Base-by-base conservation (phyloP, 2,113 vertebrate species). In the Carollia perspicillata region DNA sequence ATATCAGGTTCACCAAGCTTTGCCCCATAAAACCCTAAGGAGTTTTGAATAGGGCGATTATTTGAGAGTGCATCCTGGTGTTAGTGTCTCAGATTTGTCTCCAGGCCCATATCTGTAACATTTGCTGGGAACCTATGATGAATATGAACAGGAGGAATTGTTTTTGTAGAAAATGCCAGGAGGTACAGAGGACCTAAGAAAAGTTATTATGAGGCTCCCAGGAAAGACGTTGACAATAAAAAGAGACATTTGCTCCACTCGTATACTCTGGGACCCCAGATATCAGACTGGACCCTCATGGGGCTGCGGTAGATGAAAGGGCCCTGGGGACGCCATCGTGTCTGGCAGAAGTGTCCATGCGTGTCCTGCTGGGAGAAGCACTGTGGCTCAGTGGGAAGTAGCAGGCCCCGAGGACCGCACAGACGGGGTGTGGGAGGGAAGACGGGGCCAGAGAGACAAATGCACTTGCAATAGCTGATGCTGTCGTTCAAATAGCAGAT, bases 1-100 rank as follows among this genome's bases (percentile, higher is more conserved):
- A 20, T 63, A 9, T 37, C 42, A 66, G n/a, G 17, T 42, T 53
- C 3, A 28, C 37, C 53, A 86, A 55, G 49, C 20, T 86, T 58
- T 83, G 60, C 11, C 26, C 44, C 55, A 37, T 42, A 35, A 90
- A 65, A 44, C 47, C 58, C 33, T 37, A 49, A 90, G 23, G 51
- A 40, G 12, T 58, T 71, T 35, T 42, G 37, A 33, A 30, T 30
- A 17, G 40, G 47, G 42, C 20, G 28, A 66, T 77, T 37, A 75
- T 71, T 58, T 42, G 49, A 75, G 17, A 14, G 26, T 58, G 1
- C 16, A 26, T 35, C 58, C 30, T 47, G 4, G 33, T 49, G 30
- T 20, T 51, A 7, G 26, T 47, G 33, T 66, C 53, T 95, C 88
- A 47, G 44, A 74, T 78, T 63, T 86, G 35, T 42, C n/a, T 89